These are phyloP conservation scores for Capitulum mitella DNA, from an alignment of 2,888 invertebrate genomes.

Conservation along the genomic window DNA sequence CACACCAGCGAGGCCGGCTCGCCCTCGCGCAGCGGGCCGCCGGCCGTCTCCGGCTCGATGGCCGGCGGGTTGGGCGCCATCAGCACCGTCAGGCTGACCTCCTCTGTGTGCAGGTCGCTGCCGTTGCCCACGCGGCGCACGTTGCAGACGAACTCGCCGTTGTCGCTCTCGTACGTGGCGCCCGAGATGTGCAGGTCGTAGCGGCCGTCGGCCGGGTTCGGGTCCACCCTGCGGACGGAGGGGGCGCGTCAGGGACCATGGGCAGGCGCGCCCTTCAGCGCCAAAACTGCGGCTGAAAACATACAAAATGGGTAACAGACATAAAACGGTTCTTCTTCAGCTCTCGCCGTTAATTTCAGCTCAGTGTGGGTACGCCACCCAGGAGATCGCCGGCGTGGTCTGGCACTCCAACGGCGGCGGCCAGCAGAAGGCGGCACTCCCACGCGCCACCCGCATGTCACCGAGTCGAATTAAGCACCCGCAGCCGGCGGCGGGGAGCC, in stretches of 20 bases:
- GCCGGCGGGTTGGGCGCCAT: slow-evolving; percentile 73
- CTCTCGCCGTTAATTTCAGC: too few relatives aligned
- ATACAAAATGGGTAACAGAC: too few relatives aligned
- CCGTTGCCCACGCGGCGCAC: slow-evolving; percentile 70
- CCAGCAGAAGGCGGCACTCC: too few relatives aligned
- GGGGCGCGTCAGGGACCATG: too few relatives aligned
- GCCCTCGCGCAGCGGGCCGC: slow-evolving; percentile 60
- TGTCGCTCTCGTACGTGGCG: slow-evolving; percentile 82
- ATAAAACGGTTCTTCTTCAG: too few relatives aligned
- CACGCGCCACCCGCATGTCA: background rate
- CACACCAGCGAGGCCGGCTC: slow-evolving; percentile 42
- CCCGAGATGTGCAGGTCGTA: slow-evolving; percentile 84
- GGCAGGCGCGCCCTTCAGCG: too few relatives aligned
- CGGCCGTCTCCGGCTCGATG: slow-evolving; percentile 65
- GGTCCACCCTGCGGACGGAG: slow-evolving; percentile 26
- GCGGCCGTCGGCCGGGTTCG: slow-evolving; percentile 61
- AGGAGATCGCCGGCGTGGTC: too few relatives aligned
- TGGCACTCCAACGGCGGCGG: too few relatives aligned
- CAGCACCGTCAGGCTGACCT: slow-evolving; percentile 73
- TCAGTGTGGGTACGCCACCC: too few relatives aligned
- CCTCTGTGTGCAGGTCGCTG: slow-evolving; percentile 72
- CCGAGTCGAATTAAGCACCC: background rate
- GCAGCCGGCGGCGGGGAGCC: too few relatives aligned
- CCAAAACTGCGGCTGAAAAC: too few relatives aligned
- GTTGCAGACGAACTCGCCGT: slow-evolving; percentile 78